phyloP scores from a whole-genome alignment of 2,888 invertebrate genomes.

The Lordiphosa fenestrarum region DNA sequence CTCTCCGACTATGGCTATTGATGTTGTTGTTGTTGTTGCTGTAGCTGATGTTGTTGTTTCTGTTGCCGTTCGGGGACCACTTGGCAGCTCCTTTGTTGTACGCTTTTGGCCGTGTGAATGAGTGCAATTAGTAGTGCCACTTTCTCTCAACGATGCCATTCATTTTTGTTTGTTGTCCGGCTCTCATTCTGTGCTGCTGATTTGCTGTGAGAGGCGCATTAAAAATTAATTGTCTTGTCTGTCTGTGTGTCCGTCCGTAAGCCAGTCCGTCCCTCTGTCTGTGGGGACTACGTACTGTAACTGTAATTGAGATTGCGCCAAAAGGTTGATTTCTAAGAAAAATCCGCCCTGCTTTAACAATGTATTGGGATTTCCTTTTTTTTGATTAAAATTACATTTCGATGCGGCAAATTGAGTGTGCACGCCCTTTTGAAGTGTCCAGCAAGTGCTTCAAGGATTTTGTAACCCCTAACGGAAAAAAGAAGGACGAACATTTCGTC shows the following conservation, averaged over 20 bases:
- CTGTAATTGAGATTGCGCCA: slow-evolving; percentile 31
- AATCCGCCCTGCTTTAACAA: slow-evolving; percentile 2
- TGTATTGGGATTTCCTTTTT: slow-evolving; percentile 36
- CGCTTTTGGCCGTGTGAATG: slow-evolving; percentile 59
- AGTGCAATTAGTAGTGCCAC: slow-evolving; percentile 68
- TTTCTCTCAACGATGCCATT: slow-evolving; percentile 48
- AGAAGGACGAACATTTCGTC: slow-evolving; percentile 12
- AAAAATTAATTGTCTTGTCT: slow-evolving; percentile 54
- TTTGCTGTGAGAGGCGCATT: slow-evolving; percentile 48
- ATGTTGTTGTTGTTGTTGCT: slow-evolving; percentile 26
- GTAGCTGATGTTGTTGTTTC: slow-evolving; percentile 18
- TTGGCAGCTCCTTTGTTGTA: slow-evolving; percentile 53
- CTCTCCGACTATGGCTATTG: slow-evolving; percentile 21
- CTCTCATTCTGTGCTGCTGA: slow-evolving; percentile 27
- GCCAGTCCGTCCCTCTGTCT: slow-evolving; percentile 33
- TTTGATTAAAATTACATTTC: slow-evolving; percentile 51
- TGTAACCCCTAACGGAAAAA: too few relatives aligned
- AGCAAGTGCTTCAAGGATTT: slow-evolving; percentile 10
- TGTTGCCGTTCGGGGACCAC: slow-evolving; percentile 42
- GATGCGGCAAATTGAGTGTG: slow-evolving; percentile 29
- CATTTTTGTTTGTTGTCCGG: slow-evolving; percentile 36
- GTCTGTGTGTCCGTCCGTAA: slow-evolving; percentile 14
- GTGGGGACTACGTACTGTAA: slow-evolving; percentile 1
- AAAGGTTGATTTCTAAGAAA: slow-evolving; percentile 16
- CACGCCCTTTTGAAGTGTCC: slow-evolving; percentile 54